These are phyloP conservation scores for Gymnosoma rotundatum DNA, from an alignment of 2,888 invertebrate species.

Conservation along the genomic window DNA sequence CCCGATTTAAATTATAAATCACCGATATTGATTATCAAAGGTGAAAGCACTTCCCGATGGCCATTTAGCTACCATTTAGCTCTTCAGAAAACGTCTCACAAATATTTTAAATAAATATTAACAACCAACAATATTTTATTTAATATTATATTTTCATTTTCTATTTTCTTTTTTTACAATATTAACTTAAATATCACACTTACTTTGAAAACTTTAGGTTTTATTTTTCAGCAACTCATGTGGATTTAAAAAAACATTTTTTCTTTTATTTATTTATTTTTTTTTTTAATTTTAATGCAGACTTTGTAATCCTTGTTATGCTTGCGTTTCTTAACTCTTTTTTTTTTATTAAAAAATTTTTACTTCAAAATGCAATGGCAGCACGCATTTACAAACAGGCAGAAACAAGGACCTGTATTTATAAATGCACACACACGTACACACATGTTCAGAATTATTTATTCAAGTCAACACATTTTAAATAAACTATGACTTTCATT, in stretches of 20 bases:
- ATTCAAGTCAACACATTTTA: not conserved
- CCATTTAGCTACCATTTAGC: too few species aligned
- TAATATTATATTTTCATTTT: too few species aligned
- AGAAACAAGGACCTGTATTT: not conserved
- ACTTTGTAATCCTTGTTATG: slow-evolving; percentile 20
- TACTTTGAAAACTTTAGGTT: not conserved
- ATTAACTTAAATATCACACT: slow-evolving; percentile 1
- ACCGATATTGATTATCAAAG: too few species aligned
- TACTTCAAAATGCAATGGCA: slow-evolving; percentile 18
- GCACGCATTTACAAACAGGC: slow-evolving; percentile 21
- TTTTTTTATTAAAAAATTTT: slow-evolving; percentile 14
- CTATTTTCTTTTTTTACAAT: too few species aligned
- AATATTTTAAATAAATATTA: too few species aligned
- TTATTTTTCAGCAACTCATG: not conserved
- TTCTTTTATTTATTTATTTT: not conserved
- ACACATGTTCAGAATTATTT: slow-evolving; percentile 12
- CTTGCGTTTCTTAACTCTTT: not conserved
- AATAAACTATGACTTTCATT: slow-evolving; percentile 12
- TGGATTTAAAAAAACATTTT: not conserved
- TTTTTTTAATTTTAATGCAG: not conserved
- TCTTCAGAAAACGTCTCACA: too few species aligned
- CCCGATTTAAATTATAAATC: too few species aligned
- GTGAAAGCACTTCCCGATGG: too few species aligned
- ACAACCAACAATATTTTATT: too few species aligned
- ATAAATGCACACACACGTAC: not conserved